Evolutionary conservation across 1,140 invertebrate genomes (phyloP).

Genomic region (Drosophila tropicalis): DNA sequence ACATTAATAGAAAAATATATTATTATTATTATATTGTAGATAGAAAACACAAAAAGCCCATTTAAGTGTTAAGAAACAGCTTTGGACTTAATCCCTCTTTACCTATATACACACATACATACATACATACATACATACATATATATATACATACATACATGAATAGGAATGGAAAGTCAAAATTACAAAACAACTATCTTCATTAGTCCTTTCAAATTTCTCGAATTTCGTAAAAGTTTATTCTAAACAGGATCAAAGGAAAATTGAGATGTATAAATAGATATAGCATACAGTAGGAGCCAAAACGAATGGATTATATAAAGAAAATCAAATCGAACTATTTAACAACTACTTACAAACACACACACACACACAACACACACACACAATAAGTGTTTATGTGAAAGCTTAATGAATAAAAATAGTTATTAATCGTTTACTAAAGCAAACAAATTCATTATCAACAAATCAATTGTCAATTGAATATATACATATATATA

Average conservation of each 20-base stretch:
- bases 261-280: neutral
- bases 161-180: neutral
- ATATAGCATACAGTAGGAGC: neutral
- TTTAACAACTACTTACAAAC: neutral
- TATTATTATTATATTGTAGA: neutral
- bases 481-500: neutral
- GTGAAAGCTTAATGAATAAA: constrained; percentile 2
- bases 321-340: constrained; percentile 1
- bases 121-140: neutral
- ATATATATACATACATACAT: neutral
- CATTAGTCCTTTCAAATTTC: neutral
- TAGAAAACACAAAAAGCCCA: neutral
- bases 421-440: neutral
- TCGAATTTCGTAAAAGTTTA: neutral
- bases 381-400: neutral
- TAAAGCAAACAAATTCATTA: neutral
- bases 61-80: neutral
- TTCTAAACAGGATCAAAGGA: neutral
- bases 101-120: neutral
- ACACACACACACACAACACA: neutral
- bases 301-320: neutral
- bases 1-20: neutral
- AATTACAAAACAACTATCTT: neutral
- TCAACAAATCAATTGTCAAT: constrained; percentile 2
- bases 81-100: neutral